A percentile compares a stretch with the other conserved stretches of the same genome.
Evolutionary conservation across 1,140 invertebrate genomes (phyloP).

Genomic region (Doryteuthis pealeii): DNA sequence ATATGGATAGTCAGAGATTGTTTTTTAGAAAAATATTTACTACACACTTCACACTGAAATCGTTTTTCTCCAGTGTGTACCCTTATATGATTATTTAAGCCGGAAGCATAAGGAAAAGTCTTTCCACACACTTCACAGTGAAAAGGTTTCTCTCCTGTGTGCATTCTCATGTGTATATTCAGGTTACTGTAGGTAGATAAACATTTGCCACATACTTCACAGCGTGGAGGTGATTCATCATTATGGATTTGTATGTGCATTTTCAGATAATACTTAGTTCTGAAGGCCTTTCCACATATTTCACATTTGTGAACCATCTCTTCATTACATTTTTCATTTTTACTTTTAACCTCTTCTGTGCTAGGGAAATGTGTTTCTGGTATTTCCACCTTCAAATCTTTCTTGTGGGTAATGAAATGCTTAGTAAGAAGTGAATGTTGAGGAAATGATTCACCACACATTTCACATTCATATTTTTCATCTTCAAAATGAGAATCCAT

Average conservation of each 20-base stretch:
- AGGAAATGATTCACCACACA: conserved; percentile 23
- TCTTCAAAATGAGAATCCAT: too few species aligned
- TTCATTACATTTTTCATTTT: too few species aligned
- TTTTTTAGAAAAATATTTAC: conserved; percentile 87
- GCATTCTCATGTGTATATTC: conserved; percentile 14
- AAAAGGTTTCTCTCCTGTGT: too few species aligned
- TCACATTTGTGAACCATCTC: conserved; percentile 31
- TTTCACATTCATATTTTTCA: too few species aligned
- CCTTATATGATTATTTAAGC: too few species aligned
- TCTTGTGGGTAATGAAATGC: conserved; percentile 29
- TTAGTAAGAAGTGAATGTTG: conserved; percentile 18
- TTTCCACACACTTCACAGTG: too few species aligned
- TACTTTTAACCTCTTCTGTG: too few species aligned
- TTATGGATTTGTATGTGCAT: conserved; percentile 55
- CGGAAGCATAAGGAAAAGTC: too few species aligned
- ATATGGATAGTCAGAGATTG: too few species aligned
- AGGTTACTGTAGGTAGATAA: conserved; percentile 19
- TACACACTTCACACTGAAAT: conserved; percentile 72
- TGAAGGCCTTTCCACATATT: conserved; percentile 27
- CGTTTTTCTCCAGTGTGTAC: too few species aligned
- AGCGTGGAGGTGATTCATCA: conserved; percentile 79
- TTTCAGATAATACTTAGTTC: not conserved
- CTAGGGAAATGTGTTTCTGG: too few species aligned
- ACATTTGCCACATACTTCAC: conserved; percentile 68
- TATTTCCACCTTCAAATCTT: too few species aligned